Percentiles rank a stretch among this genome's conserved stretches.
Conservation (phyloP, 2,888 invertebrate species). For the Strigamia crassipes region DNA sequence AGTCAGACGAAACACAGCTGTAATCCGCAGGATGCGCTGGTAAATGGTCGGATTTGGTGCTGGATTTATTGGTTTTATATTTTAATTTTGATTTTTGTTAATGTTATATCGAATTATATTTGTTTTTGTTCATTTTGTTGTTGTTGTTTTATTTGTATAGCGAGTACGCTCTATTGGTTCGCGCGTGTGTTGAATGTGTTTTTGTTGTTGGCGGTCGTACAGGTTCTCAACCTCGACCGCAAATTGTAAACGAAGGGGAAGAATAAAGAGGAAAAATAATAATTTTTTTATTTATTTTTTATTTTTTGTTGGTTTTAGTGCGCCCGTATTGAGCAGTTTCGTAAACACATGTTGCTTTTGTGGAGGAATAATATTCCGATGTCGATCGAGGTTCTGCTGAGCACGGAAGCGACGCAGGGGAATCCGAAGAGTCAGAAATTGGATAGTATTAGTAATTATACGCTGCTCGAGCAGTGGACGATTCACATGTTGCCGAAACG, state of each 20-base stretch:
- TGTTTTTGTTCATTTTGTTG: too few relatives aligned
- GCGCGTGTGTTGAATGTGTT: too few relatives aligned
- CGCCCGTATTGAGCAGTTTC: slow-evolving; percentile 63
- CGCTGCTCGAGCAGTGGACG: slow-evolving; percentile 80
- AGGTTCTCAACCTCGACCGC: too few relatives aligned
- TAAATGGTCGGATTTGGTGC: slow-evolving; percentile 50
- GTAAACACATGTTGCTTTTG: slow-evolving; percentile 66
- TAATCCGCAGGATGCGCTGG: slow-evolving; percentile 54
- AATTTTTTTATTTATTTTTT: too few relatives aligned
- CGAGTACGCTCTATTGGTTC: too few relatives aligned
- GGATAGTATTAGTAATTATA: slow-evolving; percentile 60
- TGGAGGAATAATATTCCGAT: slow-evolving; percentile 75
- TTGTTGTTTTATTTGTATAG: too few relatives aligned
- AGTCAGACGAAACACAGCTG: slow-evolving; percentile 57
- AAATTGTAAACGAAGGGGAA: too few relatives aligned
- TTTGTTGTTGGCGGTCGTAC: too few relatives aligned
- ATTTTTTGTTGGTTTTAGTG: slow-evolving; percentile 61
- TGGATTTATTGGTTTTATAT: background rate
- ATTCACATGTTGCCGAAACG: slow-evolving; percentile 69
- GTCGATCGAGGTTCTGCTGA: slow-evolving; percentile 79
- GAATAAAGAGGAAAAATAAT: too few relatives aligned
- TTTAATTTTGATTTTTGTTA: background rate
- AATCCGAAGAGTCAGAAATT: slow-evolving; percentile 57
- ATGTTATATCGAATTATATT: too few relatives aligned
- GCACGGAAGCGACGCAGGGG: slow-evolving; percentile 71